Evolutionary conservation across 2,113 vertebrate species (phyloP).

Genomic region (Equus przewalskii): DNA sequence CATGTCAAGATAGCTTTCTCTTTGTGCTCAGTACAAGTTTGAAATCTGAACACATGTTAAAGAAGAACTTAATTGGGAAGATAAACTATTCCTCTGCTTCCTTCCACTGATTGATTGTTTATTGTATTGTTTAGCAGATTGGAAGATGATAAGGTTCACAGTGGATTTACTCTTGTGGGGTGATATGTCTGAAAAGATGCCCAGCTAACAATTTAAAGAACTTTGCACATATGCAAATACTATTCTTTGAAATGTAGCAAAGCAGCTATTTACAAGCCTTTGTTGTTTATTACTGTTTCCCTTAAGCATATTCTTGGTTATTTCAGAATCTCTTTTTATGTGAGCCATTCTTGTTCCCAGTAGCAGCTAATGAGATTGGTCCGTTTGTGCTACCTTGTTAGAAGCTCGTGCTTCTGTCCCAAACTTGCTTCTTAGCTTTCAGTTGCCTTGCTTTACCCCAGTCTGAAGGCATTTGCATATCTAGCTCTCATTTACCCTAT

Average conservation of each 20-base stretch:
- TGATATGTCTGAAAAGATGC: not conserved
- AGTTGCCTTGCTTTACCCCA: not conserved
- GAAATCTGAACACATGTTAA: not conserved
- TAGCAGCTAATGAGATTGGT: not conserved
- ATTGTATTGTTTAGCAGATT: not conserved
- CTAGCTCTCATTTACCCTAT: not conserved
- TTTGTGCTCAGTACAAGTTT: not conserved
- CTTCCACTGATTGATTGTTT: not conserved
- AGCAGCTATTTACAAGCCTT: not conserved
- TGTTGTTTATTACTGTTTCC: slow-evolving; percentile 6
- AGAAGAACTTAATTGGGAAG: not conserved
- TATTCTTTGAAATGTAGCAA: not conserved
- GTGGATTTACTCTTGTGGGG: not conserved
- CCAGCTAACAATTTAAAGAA: not conserved
- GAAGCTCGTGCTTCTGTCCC: not conserved
- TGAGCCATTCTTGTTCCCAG: not conserved
- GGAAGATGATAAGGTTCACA: not conserved
- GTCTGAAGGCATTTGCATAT: not conserved
- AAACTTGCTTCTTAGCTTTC: not conserved
- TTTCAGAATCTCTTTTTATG: not conserved
- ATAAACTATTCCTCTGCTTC: not conserved
- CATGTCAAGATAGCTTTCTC: not conserved
- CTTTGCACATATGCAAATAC: not conserved
- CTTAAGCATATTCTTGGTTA: not conserved
- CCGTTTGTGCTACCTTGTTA: not conserved